Evolutionary conservation across 92 coral and sea anemone genomes (phyloP).

Genomic region (Porites rus): DNA sequence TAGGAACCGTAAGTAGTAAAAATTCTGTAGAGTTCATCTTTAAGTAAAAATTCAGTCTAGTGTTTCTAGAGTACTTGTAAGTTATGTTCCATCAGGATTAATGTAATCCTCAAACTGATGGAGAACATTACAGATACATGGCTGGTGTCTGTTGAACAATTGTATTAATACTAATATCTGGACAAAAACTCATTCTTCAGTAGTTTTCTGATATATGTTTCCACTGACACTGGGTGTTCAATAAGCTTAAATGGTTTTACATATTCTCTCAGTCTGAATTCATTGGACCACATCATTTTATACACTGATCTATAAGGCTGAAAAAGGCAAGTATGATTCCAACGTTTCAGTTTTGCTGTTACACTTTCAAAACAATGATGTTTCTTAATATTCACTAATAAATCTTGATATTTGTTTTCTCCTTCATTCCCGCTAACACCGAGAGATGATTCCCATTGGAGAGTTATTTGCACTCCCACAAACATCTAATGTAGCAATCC

Average conservation of each 20-base stretch:
- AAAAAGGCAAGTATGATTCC: background rate
- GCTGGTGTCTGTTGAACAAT: conserved; percentile 43
- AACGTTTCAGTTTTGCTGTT: no score
- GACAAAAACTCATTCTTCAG: background rate
- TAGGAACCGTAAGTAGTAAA: no score
- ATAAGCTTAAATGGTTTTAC: conserved; percentile 29
- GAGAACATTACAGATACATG: conserved; percentile 77
- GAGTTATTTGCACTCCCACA: background rate
- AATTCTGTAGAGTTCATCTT: no score
- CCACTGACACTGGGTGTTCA: conserved; percentile 42
- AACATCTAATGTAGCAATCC: no score
- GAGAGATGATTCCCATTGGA: background rate
- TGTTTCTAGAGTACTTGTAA: conserved; percentile 72
- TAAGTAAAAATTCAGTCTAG: no score
- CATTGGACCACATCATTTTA: conserved; percentile 32
- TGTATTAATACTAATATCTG: conserved; percentile 17
- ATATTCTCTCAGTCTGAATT: conserved; percentile 39
- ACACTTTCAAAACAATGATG: no score
- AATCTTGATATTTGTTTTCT: no score
- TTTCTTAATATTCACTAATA: no score
- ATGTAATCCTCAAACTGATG: conserved; percentile 66
- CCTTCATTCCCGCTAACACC: background rate
- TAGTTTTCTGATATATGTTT: conserved; percentile 31
- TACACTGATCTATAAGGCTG: conserved; percentile 34
- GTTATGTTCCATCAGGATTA: conserved; percentile 68